These are phyloP conservation scores for Tyto alba DNA, from an alignment of 2,113 vertebrate genomes.

Conservation along the genomic window DNA sequence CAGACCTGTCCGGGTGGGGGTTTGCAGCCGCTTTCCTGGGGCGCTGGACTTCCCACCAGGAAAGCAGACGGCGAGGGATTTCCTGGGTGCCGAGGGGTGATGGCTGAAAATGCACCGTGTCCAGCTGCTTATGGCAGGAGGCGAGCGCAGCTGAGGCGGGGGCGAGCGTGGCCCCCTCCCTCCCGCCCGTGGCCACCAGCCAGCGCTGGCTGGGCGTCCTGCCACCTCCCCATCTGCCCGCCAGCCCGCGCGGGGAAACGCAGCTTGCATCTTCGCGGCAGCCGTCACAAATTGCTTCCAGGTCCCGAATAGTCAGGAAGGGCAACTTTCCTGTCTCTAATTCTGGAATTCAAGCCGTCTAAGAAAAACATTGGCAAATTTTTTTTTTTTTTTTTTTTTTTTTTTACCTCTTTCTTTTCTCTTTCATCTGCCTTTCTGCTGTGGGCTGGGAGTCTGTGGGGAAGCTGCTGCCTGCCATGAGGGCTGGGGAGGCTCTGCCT, in stretches of 20 bases:
- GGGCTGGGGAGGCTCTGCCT: neutral
- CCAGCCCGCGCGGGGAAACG: fast-evolving
- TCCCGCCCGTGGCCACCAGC: neutral
- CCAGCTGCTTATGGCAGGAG: neutral
- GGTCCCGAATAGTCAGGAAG: neutral
- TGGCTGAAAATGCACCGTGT: fast-evolving
- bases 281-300: neutral
- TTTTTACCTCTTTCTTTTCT: neutral
- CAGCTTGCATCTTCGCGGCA: neutral
- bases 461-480: fast-evolving
- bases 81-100: neutral
- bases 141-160: neutral
- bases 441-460: no score
- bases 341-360: neutral
- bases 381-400: neutral
- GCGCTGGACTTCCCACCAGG: neutral
- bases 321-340: neutral
- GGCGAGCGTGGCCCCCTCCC: neutral
- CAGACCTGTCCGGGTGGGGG: fast-evolving
- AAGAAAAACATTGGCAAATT: neutral
- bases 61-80: neutral
- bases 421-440: neutral
- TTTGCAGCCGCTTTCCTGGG: neutral
- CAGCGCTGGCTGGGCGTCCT: neutral
- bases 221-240: neutral